A percentile compares a stretch with the other conserved stretches of the same genome.
Evolutionary conservation across 2,888 invertebrate species (phyloP).

Genomic region (Acrobasis repandana): DNA sequence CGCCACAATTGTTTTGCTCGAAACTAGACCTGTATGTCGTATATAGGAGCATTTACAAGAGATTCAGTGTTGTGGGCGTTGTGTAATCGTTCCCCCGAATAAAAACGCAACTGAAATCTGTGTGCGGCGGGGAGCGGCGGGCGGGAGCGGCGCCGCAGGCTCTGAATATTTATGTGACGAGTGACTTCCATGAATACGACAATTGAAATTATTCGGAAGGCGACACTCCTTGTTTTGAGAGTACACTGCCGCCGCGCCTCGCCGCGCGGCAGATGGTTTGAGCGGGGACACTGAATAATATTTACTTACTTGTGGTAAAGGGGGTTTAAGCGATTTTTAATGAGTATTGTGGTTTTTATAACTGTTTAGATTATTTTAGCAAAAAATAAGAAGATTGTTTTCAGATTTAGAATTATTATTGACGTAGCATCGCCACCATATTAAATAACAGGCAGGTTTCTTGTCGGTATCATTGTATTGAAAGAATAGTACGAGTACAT

Average conservation of each 20-base stretch:
- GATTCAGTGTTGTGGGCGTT: neutral
- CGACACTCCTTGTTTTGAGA: constrained; percentile 40
- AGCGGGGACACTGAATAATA: constrained; percentile 6
- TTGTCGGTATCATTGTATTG: no score
- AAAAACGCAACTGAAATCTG: neutral
- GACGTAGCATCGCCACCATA: no score
- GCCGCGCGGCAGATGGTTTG: constrained; percentile 1
- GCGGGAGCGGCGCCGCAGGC: constrained; percentile 14
- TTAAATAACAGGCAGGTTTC: no score
- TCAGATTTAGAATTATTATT: no score
- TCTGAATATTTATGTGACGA: constrained; percentile 47
- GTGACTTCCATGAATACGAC: constrained; percentile 49
- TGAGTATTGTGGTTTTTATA: neutral
- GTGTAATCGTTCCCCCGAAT: neutral
- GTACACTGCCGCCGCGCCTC: constrained; percentile 34
- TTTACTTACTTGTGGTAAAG: neutral
- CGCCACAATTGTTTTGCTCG: no score
- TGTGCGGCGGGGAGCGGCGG: constrained; percentile 5
- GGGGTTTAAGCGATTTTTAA: neutral
- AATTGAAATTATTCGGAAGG: constrained; percentile 50
- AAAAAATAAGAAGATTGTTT: no score
- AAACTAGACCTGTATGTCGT: no score
- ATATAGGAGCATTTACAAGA: neutral
- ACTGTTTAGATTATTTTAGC: neutral
- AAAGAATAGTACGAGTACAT: no score